Evolutionary conservation across 2,113 vertebrate genomes (phyloP), one percentile per base, ranked within the genome.

Genomic region (Rhipidura dahli): DNA sequence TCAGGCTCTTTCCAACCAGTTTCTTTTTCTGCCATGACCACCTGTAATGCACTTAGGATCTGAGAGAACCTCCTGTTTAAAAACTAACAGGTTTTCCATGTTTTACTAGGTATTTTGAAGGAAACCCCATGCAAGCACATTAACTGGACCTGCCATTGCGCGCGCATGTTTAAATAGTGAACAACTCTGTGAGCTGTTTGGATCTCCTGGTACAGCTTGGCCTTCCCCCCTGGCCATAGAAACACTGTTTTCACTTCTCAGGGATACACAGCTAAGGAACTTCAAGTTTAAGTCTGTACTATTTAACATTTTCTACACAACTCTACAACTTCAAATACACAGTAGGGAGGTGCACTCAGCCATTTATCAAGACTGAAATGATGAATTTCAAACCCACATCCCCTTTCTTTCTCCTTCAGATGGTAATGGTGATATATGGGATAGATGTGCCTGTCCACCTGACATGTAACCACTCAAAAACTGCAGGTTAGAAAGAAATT

Each of bases 131-230:
- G 23, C 50, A 42, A 39, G 27, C 16, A 33, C 3, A 2, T 35
- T 9, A 28, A 33, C 2, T 31, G 5, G 0, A 30, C 35, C 47
- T 39, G 33, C 33, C 35, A 14, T 9, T 0, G 1, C 15, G 4
- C 0, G 1, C 15, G 4, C 21, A 11, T 35, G 19, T 45, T 0
- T 1, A 7, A 64, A 22, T 0, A 40, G 45, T 11, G 1, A 65
- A 6, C 15, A 22, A 0, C 22, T 39, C 49, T 6, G 18, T 2
- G 35, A 35, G 30, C 39, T 70, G 4, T 78, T 7, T 69, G 54
- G 22, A 44, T 17, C 70, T 47, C 10, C 5, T 10, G 71, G 11
- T 47, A 42, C 47, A 51, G 33, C 47, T 3, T 22, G 56, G 19
- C 30, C 45, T 57, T 35, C 37, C 30, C 44, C 66, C 24, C 1